phyloP scores from a whole-genome alignment of 2,797 vertebrate genomes.

The Coregonus suidteri region DNA sequence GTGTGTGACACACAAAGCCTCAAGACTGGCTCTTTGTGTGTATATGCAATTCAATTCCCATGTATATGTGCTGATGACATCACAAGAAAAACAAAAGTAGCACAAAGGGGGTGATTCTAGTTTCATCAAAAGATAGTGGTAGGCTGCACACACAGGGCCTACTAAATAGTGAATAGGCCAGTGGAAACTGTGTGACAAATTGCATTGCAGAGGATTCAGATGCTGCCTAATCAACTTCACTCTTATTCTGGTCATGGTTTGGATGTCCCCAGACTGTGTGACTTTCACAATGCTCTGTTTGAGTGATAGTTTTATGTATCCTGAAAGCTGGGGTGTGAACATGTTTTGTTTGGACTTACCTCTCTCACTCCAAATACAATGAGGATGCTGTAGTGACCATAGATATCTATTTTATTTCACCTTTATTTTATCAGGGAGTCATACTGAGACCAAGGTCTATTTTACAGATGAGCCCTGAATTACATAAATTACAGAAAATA shows the following conservation, averaged over 20 bases:
- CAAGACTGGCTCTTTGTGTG: slow-evolving; percentile 43
- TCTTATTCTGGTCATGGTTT: not conserved
- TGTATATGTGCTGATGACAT: not conserved
- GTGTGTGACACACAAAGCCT: slow-evolving; percentile 11
- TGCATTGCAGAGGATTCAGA: not conserved
- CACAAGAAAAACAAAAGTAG: not conserved
- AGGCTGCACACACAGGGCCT: not conserved
- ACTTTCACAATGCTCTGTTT: not conserved
- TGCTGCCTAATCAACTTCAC: not conserved
- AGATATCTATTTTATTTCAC: no score
- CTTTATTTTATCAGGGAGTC: no score
- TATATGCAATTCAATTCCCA: slow-evolving; percentile 32
- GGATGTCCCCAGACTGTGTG: not conserved
- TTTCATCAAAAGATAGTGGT: not conserved
- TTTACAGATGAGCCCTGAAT: no score
- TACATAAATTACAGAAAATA: no score
- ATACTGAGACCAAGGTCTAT: no score
- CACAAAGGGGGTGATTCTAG: not conserved
- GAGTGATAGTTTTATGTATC: not conserved
- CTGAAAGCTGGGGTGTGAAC: not conserved
- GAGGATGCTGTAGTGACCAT: not conserved
- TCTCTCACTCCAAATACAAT: not conserved
- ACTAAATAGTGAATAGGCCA: not conserved
- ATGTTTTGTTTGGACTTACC: not conserved
- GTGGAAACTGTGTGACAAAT: not conserved